Base-by-base conservation (phyloP, 2,888 invertebrate genomes). In the Chaetoderma sp. region DNA sequence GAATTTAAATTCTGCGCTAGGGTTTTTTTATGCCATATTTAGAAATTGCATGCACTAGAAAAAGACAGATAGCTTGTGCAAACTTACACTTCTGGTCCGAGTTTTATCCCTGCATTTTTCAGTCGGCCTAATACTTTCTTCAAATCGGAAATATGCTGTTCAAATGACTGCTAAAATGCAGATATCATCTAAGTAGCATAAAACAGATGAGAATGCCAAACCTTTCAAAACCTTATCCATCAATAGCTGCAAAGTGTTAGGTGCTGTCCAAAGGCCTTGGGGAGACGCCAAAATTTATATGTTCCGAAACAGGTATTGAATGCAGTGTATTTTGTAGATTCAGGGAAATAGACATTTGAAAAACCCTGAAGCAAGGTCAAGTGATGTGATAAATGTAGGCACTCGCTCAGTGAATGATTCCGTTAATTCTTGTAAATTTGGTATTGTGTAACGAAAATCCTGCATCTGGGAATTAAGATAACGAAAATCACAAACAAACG, bases 181-280 rank as follows among this genome's bases (percentile, higher is more conserved):
- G 13, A 56, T 16, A n/a, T 56, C 56, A 8, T 56, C 58, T 1
- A 56, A 39, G 18, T 56, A 56, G 23, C 56, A 63, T 18, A 63
- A 49, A 25, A 49, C 58, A 21, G 55, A 60, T 33, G 36, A 27
- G 33, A 52, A 64, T 36, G 52, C 60, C 13, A 64, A 47, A 5
- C 59, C n/a, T n/a, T n/a, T n/a, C n/a, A n/a, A n/a, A n/a, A n/a
- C n/a, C n/a, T n/a, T n/a, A n/a, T n/a, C n/a, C 64, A 56, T 56
- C 5, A 56, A 21, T 23, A 56, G 16, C n/a, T 56, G 56, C 4
- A 56, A 56, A 4, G 30, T 4, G n/a, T 28, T n/a, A 5, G 55
- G 55, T 10, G 55, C n/a, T 16, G 55, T 32, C 13, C 42, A 27
- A 18, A 56, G 56, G 18, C 56, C 39, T 42, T 56, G 4, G 42